phyloP scores from a whole-genome alignment of 2,113 vertebrate species.

The Dryoscopus gambensis region DNA sequence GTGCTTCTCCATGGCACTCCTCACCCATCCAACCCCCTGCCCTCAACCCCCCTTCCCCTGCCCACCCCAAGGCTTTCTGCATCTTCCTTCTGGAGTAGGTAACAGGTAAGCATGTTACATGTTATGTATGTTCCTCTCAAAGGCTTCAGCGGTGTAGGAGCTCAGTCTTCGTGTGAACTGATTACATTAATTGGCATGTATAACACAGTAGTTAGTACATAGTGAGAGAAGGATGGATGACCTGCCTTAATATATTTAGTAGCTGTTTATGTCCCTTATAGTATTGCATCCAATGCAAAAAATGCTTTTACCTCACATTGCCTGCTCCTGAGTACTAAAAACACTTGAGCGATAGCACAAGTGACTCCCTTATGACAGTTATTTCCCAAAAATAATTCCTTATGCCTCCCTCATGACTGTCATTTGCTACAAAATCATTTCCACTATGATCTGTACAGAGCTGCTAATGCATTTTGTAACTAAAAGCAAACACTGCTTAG shows the following conservation, averaged over 20 bases:
- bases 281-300: neutral
- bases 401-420: conserved; percentile 19
- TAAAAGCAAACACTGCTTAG: neutral
- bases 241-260: neutral
- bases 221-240: neutral
- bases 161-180: neutral
- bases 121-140: neutral
- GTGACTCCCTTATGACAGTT: conserved; percentile 24
- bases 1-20: rapidly evolving
- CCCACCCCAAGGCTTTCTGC: neutral
- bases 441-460: neutral
- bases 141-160: neutral
- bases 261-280: neutral
- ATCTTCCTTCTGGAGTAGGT: neutral
- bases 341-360: neutral
- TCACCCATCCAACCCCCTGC: rapidly evolving
- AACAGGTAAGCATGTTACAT: neutral
- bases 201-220: neutral
- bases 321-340: neutral
- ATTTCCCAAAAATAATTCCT: conserved; percentile 29
- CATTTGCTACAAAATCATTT: conserved; percentile 37
- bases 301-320: conserved; percentile 1
- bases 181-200: neutral
- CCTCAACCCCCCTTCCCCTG: neutral
- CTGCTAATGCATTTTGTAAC: conserved; percentile 2